Conservation (phyloP, 1,140 invertebrate species). For the Apis florea region DNA sequence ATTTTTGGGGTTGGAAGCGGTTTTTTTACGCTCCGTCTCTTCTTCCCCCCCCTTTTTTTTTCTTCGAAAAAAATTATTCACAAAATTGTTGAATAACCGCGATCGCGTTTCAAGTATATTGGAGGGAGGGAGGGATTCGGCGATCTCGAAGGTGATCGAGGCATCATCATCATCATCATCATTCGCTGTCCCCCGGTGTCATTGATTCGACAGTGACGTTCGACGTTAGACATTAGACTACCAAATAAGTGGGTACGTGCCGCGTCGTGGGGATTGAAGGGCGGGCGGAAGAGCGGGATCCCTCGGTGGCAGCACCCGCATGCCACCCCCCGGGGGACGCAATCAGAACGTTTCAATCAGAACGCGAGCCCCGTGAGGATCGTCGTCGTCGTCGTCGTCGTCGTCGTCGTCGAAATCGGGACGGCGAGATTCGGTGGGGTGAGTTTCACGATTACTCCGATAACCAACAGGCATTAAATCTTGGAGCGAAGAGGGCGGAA, state of each 20-base stretch:
- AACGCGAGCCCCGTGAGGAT: constrained; percentile 72
- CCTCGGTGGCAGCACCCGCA: constrained; percentile 74
- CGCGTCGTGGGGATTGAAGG: constrained; percentile 13
- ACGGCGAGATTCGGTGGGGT: constrained; percentile 42
- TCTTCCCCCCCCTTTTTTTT: not conserved
- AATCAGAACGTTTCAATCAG: constrained; percentile 81
- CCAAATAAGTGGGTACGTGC: constrained; percentile 80
- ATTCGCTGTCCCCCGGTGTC: too few relatives aligned
- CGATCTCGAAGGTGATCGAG: constrained; percentile 25
- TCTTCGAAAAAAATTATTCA: too few relatives aligned
- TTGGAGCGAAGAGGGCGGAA: constrained; percentile 73
- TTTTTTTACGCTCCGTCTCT: not conserved
- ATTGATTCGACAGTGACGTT: constrained; percentile 67
- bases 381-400: too few relatives aligned
- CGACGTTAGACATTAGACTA: constrained; percentile 79
- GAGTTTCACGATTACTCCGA: constrained; percentile 76
- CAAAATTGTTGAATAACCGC: too few relatives aligned
- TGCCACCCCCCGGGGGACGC: constrained; percentile 77
- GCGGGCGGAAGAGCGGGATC: constrained; percentile 45
- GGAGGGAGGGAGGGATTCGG: too few relatives aligned
- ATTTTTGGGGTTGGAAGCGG: constrained; percentile 6
- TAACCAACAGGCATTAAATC: constrained; percentile 79
- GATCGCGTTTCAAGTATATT: too few relatives aligned
- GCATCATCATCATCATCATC: constrained; percentile 62
- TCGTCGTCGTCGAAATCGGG: constrained; percentile 62